These are phyloP conservation scores for Xenus cinereus DNA, from an alignment of 2,113 vertebrate genomes.

Conservation along the genomic window DNA sequence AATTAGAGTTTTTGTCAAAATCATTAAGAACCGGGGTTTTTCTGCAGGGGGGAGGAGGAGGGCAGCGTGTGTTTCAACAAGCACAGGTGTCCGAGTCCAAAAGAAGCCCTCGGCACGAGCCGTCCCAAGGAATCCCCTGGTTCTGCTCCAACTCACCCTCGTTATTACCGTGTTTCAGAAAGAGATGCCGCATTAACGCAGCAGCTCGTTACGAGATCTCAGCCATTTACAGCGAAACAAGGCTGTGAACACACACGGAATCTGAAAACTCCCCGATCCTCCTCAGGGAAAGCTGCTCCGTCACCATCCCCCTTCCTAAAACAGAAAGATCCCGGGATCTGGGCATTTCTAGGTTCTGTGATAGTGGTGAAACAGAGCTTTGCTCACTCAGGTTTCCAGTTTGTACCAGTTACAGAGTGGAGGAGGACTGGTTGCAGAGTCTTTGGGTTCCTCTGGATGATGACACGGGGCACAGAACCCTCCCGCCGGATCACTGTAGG, in stretches of 20 bases:
- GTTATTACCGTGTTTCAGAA: not conserved
- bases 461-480: not conserved
- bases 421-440: not conserved
- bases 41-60: not conserved
- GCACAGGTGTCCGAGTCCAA: not conserved
- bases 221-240: not conserved
- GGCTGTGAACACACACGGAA: not conserved
- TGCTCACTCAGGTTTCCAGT: not conserved
- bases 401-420: not conserved
- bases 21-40: not conserved
- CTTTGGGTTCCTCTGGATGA: not conserved
- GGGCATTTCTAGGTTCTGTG: not conserved
- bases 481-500: not conserved
- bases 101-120: not conserved
- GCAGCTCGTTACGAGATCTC: not conserved
- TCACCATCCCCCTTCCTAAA: not conserved
- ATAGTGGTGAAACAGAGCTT: not conserved
- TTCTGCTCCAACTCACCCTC: not conserved
- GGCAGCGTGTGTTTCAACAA: not conserved
- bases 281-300: not conserved
- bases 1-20: not conserved
- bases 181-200: not conserved
- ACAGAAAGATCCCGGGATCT: not conserved
- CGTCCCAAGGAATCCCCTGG: not conserved
- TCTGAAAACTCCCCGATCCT: not conserved